Base-by-base conservation (phyloP, 2,797 vertebrate genomes). In the Nyctalus aviator region DNA sequence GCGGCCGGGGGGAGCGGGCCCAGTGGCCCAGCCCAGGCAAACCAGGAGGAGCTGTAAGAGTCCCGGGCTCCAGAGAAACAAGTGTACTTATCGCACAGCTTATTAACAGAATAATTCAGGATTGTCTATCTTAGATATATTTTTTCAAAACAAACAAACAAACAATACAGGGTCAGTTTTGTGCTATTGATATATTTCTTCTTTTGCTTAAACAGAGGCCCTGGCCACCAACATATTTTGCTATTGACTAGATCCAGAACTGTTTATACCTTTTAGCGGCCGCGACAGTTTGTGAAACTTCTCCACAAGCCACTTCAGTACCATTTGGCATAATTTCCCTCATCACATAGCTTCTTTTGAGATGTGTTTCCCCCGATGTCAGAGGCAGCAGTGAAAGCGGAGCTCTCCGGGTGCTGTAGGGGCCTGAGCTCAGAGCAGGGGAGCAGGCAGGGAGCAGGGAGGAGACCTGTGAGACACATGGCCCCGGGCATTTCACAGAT, bases 41-140 rank as follows among this genome's bases (percentile, higher is more conserved):
- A 98, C 91, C 99, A 98, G 96, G 95, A 96, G 0, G 99, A 99
- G 97, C 98, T 99, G 93, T 99, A 98, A 98, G 97, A 84, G 62
- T 5, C 0, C 73, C 0, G 5, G 95, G 88, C 20, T 82, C 6
- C 30, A 23, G 44, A 44, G 64, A 62, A 87, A 95, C 97, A 97
- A 93, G 95, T 91, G 95, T 7, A 37, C 89, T 95, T 96, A 96
- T 87, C 72, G 92, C 96, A 84, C 95, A 96, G 95, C 97, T 97
- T 96, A 94, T 71, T 72, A 96, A 97, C 95, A 95, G 93, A 53
- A 59, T 69, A 53, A 59, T 69, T 85, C 95, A 94, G 88, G 97
- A 82, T 97, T 96, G 86, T 97, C 97, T 98, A 83, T 97, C 96
- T 95, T 97, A 96, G 94, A 96, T 95, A 50, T 97, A 97, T 97